Evolutionary conservation across 2,797 vertebrate genomes (phyloP), one percentile per base, ranked within the genome.

Genomic region (Sphaeramia orbicularis): DNA sequence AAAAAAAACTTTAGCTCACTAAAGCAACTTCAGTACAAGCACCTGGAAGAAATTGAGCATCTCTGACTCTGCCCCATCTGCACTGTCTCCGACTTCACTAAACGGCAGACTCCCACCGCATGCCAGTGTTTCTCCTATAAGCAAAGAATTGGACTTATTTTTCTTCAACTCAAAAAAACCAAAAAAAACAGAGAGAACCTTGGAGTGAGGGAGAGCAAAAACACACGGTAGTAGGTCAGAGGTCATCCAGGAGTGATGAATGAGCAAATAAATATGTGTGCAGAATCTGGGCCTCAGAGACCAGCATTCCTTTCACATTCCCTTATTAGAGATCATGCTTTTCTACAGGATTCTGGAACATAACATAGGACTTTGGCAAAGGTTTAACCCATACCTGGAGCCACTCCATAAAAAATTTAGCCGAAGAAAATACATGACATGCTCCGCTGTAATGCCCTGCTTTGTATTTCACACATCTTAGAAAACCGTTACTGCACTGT

Each of bases 211-310:
- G 65, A 78, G 80, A 85, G 66, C 16, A 80, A 86, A 90, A 88
- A 86, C 81, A 86, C 74, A 86, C 76, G 27, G 88, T 89, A 89
- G 85, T 83, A 80, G 91, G 90, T 91, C 84, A 90, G 54, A 90
- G 92, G 86, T 93, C 81, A 56, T 67, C 16, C 10, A 57, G 61
- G 58, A 84, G 85, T 91, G 92, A 93, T 92, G 89, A 92, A 92
- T 91, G 91, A 87, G 89, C 80, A 92, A 91, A 94, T 94, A 92
- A 91, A 92, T 92, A 89, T 71, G 83, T 67, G 83, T 81, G 81
- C 32, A 2, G 84, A 80, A 82, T 85, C 64, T 54, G 77, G 86
- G 81, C 85, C 85, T 84, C 72, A 68, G 72, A 83, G 74, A 67
- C 51, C 49, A 56, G 66, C 85, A 80, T 92, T 88, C 88, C 74